Percentiles rank a stretch among this genome's conserved stretches.
Conservation (phyloP, 2,797 vertebrate species). For the Micromesistius poutassou region DNA sequence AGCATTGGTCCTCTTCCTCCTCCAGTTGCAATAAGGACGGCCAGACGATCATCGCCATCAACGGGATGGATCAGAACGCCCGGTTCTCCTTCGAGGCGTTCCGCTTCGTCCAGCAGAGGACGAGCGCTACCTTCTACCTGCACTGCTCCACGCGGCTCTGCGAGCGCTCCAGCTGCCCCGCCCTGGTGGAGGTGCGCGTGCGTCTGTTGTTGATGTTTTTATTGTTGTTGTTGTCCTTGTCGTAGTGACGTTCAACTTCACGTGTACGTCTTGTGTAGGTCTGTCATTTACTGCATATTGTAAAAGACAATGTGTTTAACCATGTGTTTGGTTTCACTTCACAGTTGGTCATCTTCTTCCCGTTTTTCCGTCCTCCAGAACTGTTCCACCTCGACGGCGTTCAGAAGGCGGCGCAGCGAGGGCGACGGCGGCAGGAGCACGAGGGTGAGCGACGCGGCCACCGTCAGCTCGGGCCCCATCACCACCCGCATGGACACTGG, state of each 20-base stretch:
- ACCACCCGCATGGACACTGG: slow-evolving; percentile 42
- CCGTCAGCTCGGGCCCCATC: slow-evolving; percentile 62
- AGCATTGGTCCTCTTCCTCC: not conserved
- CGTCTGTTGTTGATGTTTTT: not conserved
- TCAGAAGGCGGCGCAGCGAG: slow-evolving; percentile 38
- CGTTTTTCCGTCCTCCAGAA: slow-evolving; percentile 45
- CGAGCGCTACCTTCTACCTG: slow-evolving; percentile 66
- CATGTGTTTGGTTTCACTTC: no score
- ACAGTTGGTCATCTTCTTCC: not conserved
- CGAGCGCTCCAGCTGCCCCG: slow-evolving; percentile 48
- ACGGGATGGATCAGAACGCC: slow-evolving; percentile 62
- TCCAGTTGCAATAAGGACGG: slow-evolving; percentile 61
- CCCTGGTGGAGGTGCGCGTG: slow-evolving; percentile 49
- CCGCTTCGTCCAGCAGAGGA: slow-evolving; percentile 56
- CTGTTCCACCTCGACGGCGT: slow-evolving; percentile 34
- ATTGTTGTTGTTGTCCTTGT: not conserved
- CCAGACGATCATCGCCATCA: slow-evolving; percentile 62
- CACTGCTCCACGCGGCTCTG: slow-evolving; percentile 73
- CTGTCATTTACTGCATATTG: no score
- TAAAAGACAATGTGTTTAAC: no score
- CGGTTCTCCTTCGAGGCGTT: slow-evolving; percentile 74
- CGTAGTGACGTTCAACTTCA: not conserved
- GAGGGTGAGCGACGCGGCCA: slow-evolving; percentile 61
- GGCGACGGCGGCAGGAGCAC: slow-evolving; percentile 24
- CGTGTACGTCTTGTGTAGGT: not conserved